Percentiles rank a stretch among this genome's conserved stretches.
Conservation (phyloP, 2,113 vertebrate genomes). For the Anguilla rostrata region DNA sequence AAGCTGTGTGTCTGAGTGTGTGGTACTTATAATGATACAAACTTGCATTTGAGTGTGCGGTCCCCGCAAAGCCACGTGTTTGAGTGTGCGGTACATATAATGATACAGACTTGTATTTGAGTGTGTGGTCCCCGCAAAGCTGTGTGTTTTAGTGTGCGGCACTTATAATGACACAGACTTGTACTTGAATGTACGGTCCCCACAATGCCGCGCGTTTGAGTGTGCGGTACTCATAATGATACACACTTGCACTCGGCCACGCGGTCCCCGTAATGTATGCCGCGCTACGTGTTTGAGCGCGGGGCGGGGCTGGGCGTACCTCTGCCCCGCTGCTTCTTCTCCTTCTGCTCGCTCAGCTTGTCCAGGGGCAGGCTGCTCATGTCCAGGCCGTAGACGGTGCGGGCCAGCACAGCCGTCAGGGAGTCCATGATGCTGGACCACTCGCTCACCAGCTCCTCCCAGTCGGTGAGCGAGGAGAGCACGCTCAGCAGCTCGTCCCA, state of each 20-base stretch:
- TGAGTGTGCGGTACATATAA: too few species aligned
- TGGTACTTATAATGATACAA: too few species aligned
- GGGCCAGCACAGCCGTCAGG: conserved; percentile 87
- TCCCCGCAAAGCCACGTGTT: too few species aligned
- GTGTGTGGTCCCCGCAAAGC: background rate
- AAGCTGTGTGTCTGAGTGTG: too few species aligned
- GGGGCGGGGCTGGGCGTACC: conserved; percentile 63
- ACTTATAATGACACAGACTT: background rate
- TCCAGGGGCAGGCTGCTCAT: conserved; percentile 92
- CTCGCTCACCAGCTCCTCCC: conserved; percentile 92
- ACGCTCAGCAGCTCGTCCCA: conserved; percentile 95
- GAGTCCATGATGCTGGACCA: conserved; percentile 99
- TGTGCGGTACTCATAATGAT: background rate
- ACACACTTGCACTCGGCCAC: too few species aligned
- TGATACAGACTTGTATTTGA: background rate
- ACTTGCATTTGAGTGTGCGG: too few species aligned
- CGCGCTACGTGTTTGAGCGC: background rate
- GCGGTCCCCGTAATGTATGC: too few species aligned
- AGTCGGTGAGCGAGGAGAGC: conserved; percentile 88
- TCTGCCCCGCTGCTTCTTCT: conserved; percentile 93
- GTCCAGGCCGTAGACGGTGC: conserved; percentile 89
- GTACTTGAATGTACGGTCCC: too few species aligned
- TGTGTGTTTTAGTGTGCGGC: background rate
- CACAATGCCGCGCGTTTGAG: background rate
- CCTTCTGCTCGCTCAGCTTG: conserved; percentile 96